Conservation (phyloP, 2,888 invertebrate species). For the Thyatira batis region DNA sequence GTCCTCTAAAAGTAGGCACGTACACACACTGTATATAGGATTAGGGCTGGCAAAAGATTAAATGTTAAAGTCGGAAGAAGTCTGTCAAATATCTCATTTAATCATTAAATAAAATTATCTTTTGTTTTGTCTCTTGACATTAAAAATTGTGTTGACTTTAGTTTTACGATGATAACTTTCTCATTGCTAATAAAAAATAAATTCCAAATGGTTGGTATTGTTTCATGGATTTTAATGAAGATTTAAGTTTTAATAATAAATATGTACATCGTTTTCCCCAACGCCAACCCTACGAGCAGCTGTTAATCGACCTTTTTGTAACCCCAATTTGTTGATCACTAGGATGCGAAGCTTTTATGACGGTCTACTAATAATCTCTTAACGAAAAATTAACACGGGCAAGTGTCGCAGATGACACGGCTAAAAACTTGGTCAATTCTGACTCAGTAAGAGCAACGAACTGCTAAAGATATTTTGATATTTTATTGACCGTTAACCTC, state of each 20-base stretch:
- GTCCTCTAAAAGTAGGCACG: conserved; percentile 40
- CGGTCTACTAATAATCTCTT: conserved; percentile 65
- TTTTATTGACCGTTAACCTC: not conserved
- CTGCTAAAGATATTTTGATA: not conserved
- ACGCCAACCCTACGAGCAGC: conserved; percentile 43
- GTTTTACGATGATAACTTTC: too few relatives aligned
- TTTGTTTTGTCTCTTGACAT: too few relatives aligned
- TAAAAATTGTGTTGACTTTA: too few relatives aligned
- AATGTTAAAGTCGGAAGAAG: not conserved
- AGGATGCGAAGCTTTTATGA: conserved; percentile 55
- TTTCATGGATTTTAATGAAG: not conserved
- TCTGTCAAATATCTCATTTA: too few relatives aligned
- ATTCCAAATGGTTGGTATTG: not conserved
- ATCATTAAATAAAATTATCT: too few relatives aligned
- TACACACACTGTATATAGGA: conserved; percentile 15
- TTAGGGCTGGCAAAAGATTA: conserved; percentile 42
- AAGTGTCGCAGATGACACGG: conserved; percentile 60
- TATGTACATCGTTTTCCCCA: not conserved
- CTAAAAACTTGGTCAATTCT: conserved; percentile 42
- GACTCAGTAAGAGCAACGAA: not conserved
- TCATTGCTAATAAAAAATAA: too few relatives aligned
- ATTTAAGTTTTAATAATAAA: not conserved
- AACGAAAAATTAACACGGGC: conserved; percentile 68
- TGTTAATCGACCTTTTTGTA: conserved; percentile 60
- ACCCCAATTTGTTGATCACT: conserved; percentile 66